A percentile compares a stretch with the other conserved stretches of the same genome.
Conservation (phyloP, 1,140 invertebrate genomes). For the Nephotettix cincticeps region DNA sequence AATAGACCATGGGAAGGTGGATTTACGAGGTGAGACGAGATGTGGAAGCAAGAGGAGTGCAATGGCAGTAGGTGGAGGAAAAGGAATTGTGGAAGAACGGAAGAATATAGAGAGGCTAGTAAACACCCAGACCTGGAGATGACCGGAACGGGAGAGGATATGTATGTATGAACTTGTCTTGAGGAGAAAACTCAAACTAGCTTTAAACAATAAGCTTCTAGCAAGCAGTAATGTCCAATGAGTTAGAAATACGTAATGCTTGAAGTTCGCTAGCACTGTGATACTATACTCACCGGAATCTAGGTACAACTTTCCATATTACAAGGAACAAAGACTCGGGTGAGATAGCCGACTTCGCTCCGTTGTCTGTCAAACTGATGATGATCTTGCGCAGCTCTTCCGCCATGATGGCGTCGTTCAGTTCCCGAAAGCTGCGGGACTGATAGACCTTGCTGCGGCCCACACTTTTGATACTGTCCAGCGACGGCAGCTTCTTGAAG, state of each 20-base stretch:
- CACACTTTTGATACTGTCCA: constrained; percentile 56
- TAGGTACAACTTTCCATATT: constrained; percentile 83
- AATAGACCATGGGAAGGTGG: no score
- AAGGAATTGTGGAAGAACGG: no score
- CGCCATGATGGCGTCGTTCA: constrained; percentile 69
- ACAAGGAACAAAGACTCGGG: constrained; percentile 79
- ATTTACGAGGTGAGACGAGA: no score
- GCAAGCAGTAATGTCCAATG: not conserved
- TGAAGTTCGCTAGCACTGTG: no score
- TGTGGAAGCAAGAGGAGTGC: no score
- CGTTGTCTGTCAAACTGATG: constrained; percentile 69
- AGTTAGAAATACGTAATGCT: constrained; percentile 2
- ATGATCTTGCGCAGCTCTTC: constrained; percentile 79
- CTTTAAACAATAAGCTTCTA: not conserved
- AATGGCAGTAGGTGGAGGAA: no score
- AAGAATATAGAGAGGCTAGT: no score
- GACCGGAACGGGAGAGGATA: no score
- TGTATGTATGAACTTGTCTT: no score
- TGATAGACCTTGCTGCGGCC: constrained; percentile 59
- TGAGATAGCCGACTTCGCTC: constrained; percentile 72
- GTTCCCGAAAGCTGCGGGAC: constrained; percentile 59
- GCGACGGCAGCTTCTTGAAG: constrained; percentile 73
- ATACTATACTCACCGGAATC: no score
- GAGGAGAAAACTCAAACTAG: no score
- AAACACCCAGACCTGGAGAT: no score